Evolutionary conservation across 1,140 invertebrate genomes (phyloP).

Genomic region (Melanaphis sacchari): DNA sequence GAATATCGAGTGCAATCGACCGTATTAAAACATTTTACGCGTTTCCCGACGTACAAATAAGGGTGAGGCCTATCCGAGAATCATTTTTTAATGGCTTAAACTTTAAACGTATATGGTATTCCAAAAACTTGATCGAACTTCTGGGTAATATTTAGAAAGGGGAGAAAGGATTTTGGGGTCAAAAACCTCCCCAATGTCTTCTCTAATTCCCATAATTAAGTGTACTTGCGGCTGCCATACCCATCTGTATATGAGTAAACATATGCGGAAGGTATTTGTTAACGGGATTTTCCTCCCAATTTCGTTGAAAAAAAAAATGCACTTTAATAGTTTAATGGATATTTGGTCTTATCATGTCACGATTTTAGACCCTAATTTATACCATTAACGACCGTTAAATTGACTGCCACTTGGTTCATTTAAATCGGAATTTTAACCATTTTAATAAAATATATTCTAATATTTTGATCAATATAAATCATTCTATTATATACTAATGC

Average conservation of each 20-base stretch:
- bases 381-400: neutral
- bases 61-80: neutral
- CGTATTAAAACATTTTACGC: slow-evolving; percentile 5
- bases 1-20: slow-evolving; percentile 18
- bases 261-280: neutral
- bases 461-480: neutral
- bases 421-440: neutral
- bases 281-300: neutral
- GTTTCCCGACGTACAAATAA: neutral
- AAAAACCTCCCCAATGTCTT: neutral
- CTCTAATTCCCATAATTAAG: slow-evolving; percentile 44
- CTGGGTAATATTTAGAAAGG: neutral
- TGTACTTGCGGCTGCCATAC: neutral
- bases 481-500: neutral
- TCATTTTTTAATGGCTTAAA: slow-evolving; percentile 26
- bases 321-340: neutral
- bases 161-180: neutral
- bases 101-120: slow-evolving; percentile 15
- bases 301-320: neutral
- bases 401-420: neutral
- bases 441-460: neutral
- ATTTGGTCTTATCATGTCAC: neutral
- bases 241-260: slow-evolving; percentile 3
- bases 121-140: slow-evolving; percentile 20
- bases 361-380: slow-evolving; percentile 25